These are phyloP conservation scores for Gymnoscelis rufifasciata DNA, from an alignment of 2,888 invertebrate species.

Conservation along the genomic window DNA sequence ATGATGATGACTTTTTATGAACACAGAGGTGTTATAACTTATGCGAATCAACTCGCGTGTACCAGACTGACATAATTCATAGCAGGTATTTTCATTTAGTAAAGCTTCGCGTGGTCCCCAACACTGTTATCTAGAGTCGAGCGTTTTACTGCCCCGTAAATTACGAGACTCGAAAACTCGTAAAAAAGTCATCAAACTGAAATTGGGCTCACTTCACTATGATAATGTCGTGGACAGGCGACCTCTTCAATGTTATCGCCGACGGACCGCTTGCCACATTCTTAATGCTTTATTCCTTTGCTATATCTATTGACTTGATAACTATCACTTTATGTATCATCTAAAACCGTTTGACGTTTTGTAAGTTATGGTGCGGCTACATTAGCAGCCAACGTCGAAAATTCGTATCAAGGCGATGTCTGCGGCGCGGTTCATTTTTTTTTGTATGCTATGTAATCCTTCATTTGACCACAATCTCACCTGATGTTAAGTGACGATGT, in stretches of 20 bases:
- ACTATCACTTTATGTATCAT: too few species aligned
- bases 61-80: not conserved
- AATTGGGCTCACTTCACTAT: slow-evolving; percentile 71
- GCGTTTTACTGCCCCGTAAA: slow-evolving; percentile 62
- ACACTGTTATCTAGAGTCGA: slow-evolving; percentile 47
- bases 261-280: slow-evolving; percentile 28
- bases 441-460: too few species aligned
- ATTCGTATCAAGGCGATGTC: too few species aligned
- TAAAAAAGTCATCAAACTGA: slow-evolving; percentile 73
- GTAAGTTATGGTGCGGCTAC: too few species aligned
- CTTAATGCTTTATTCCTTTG: slow-evolving; percentile 6
- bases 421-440: too few species aligned
- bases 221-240: slow-evolving; percentile 64
- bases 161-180: slow-evolving; percentile 69
- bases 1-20: too few species aligned
- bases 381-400: too few species aligned
- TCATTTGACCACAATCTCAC: too few species aligned
- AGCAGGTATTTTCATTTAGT: slow-evolving; percentile 9
- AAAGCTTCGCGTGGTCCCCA: slow-evolving; percentile 8
- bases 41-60: not conserved
- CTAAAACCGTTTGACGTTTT: too few species aligned
- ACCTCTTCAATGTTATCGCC: slow-evolving; percentile 52
- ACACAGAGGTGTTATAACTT: too few species aligned
- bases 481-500: too few species aligned
- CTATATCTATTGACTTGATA: too few species aligned